Percentiles rank a stretch among this genome's conserved stretches.
These are phyloP conservation scores for Agriopis marginaria DNA, from an alignment of 2,888 invertebrate species.

Conservation along the genomic window DNA sequence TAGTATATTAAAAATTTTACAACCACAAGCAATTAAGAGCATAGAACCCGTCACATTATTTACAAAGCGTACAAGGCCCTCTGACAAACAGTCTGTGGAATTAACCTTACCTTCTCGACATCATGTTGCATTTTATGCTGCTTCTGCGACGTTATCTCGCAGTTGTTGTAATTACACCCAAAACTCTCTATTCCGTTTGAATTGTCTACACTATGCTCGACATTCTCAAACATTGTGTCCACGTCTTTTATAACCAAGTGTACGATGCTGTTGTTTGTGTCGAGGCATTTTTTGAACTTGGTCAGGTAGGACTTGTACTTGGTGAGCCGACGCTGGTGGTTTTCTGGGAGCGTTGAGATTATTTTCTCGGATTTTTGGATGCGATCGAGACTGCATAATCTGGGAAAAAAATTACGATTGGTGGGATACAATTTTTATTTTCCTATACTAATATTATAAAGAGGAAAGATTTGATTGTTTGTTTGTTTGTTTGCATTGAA, in stretches of 20 bases:
- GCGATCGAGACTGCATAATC: slow-evolving; percentile 91
- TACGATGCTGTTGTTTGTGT: slow-evolving; percentile 89
- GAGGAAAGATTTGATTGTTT: too few relatives aligned
- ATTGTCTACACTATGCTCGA: slow-evolving; percentile 69
- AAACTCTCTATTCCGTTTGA: slow-evolving; percentile 71
- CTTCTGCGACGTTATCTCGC: slow-evolving; percentile 72
- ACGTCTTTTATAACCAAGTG: slow-evolving; percentile 92
- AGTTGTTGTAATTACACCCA: slow-evolving; percentile 76
- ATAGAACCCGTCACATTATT: too few relatives aligned
- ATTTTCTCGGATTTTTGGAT: slow-evolving; percentile 92
- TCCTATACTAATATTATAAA: too few relatives aligned
- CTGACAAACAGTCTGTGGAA: neutral
- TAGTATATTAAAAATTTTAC: too few relatives aligned
- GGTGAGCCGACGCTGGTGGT: slow-evolving; percentile 91
- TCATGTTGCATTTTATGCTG: slow-evolving; percentile 82
- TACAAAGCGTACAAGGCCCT: too few relatives aligned
- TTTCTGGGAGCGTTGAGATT: slow-evolving; percentile 89
- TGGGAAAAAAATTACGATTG: too few relatives aligned
- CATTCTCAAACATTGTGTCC: slow-evolving; percentile 94
- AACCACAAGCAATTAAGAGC: too few relatives aligned
- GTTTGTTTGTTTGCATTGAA: too few relatives aligned
- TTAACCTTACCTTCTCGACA: slow-evolving; percentile 75
- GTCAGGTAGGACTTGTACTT: slow-evolving; percentile 92
- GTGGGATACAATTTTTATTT: too few relatives aligned
- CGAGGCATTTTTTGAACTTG: slow-evolving; percentile 92